phyloP scores from a whole-genome alignment of 1,140 invertebrate species.

The Dinothrombium tinctorium region DNA sequence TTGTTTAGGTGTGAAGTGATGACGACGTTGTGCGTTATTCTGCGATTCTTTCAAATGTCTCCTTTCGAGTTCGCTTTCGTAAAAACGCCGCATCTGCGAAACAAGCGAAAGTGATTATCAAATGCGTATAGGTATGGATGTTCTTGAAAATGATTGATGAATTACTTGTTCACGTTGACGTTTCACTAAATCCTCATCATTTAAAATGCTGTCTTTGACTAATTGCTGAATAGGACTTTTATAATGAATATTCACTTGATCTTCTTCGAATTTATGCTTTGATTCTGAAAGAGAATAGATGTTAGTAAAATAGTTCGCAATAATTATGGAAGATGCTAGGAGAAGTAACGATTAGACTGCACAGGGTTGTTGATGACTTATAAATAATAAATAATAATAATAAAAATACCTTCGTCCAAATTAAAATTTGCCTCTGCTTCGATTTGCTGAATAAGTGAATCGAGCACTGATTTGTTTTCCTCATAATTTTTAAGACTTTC shows the following conservation, averaged over 20 bases:
- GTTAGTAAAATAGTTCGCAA: background rate
- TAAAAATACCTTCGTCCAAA: no score
- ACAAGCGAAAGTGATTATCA: background rate
- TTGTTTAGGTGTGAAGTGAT: constrained; percentile 9
- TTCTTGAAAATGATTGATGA: background rate
- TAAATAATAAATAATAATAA: no score
- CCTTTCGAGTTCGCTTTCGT: background rate
- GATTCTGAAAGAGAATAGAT: constrained; percentile 33
- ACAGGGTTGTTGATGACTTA: no score
- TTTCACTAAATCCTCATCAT: constrained; percentile 38
- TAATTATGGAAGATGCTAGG: no score
- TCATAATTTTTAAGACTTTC: no score
- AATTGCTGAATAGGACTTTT: constrained; percentile 56
- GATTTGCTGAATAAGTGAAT: no score
- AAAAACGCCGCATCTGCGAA: background rate
- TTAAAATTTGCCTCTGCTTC: no score
- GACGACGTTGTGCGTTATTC: background rate
- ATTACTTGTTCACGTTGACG: constrained; percentile 42
- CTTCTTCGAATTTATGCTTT: constrained; percentile 58
- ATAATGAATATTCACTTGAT: constrained; percentile 80
- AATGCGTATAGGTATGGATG: background rate
- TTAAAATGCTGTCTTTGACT: constrained; percentile 34
- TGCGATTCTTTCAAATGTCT: background rate
- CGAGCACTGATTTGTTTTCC: no score
- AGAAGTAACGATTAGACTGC: no score